These are phyloP conservation scores for Serilophus lunatus DNA, from an alignment of 2,113 vertebrate species.

Conservation along the genomic window DNA sequence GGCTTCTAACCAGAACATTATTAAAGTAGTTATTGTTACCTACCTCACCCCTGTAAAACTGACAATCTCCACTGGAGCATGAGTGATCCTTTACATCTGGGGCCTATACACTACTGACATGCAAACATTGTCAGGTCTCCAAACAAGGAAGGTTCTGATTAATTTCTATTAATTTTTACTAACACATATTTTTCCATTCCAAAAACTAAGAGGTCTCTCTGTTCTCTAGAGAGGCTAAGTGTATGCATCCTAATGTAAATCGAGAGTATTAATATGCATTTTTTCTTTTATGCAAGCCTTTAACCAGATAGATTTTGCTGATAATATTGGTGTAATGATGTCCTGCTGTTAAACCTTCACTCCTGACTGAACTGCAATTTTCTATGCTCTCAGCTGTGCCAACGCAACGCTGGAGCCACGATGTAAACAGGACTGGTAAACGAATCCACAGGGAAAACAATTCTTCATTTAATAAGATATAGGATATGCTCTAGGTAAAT, in stretches of 20 bases:
- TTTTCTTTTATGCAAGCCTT: not conserved
- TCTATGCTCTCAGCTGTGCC: not conserved
- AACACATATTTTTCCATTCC: not conserved
- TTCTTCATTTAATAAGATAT: not conserved
- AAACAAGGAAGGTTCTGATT: not conserved
- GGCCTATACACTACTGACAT: not conserved
- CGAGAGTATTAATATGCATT: not conserved
- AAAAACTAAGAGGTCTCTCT: not conserved
- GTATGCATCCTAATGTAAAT: not conserved
- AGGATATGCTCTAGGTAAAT: not conserved
- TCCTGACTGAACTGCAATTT: not conserved
- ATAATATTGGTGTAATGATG: not conserved
- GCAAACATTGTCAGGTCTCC: not conserved
- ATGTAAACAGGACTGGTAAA: not conserved
- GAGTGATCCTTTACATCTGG: not conserved
- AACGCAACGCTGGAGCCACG: not conserved
- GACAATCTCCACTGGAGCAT: not conserved
- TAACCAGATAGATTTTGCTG: not conserved
- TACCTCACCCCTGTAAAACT: not conserved
- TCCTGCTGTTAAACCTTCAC: not conserved
- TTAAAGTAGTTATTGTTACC: not conserved
- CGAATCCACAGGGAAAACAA: not conserved
- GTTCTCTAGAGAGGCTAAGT: not conserved
- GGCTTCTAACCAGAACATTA: not conserved
- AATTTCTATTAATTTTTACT: not conserved